These are phyloP conservation scores for Colaptes auratus DNA, from an alignment of 2,113 vertebrate genomes.

Conservation along the genomic window DNA sequence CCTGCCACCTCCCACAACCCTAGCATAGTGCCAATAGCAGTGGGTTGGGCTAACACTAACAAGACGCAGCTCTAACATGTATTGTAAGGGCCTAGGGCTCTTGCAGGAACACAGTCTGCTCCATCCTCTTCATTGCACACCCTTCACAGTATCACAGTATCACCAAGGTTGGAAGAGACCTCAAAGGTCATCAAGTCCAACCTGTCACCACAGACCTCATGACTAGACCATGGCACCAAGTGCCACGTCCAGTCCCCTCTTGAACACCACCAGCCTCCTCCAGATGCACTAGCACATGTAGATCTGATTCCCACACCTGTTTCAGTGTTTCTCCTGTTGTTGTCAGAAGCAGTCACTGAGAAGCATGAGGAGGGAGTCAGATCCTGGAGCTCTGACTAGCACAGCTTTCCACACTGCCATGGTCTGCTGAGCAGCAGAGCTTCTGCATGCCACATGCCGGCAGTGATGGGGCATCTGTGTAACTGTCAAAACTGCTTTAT, in stretches of 20 bases:
- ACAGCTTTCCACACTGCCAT: neutral
- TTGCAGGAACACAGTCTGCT: neutral
- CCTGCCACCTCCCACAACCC: neutral
- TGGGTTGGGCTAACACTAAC: neutral
- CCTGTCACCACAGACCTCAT: no score
- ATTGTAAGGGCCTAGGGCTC: neutral
- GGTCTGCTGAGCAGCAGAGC: neutral
- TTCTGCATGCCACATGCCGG: accelerated
- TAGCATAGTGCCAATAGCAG: neutral
- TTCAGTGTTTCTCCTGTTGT: no score
- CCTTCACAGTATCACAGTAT: neutral
- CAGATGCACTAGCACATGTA: neutral
- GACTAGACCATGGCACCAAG: no score
- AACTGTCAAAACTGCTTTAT: neutral
- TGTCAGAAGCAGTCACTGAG: no score
- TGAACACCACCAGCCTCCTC: accelerated
- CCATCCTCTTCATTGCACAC: neutral
- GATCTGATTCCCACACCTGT: neutral
- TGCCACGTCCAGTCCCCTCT: no score
- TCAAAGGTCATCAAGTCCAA: no score
- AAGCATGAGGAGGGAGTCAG: neutral
- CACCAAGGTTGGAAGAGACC: no score
- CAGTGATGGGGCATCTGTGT: neutral
- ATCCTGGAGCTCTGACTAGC: neutral
- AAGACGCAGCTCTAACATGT: neutral